These are phyloP conservation scores for Clupea harengus DNA, from an alignment of 2,113 vertebrate species.

Conservation along the genomic window DNA sequence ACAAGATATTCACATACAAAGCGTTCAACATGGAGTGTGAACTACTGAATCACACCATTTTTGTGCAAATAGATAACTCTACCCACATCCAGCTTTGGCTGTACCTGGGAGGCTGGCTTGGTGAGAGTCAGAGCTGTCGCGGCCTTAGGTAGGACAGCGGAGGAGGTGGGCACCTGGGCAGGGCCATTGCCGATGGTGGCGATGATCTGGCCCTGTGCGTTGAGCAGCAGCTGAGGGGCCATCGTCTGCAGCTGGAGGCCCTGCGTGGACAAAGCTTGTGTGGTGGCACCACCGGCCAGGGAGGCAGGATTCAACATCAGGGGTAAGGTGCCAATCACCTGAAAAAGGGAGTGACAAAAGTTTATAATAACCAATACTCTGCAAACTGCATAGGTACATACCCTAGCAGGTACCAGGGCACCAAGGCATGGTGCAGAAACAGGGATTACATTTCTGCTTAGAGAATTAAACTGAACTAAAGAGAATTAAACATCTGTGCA, in stretches of 20 bases:
- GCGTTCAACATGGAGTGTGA: neutral
- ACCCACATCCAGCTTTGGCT: neutral
- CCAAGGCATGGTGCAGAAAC: neutral
- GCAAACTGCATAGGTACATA: neutral
- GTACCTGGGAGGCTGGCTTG: slow-evolving; percentile 72
- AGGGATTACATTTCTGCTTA: neutral
- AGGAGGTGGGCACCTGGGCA: slow-evolving; percentile 68
- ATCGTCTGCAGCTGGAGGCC: slow-evolving; percentile 87
- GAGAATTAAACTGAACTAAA: neutral
- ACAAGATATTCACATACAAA: slow-evolving; percentile 12
- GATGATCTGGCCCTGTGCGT: slow-evolving; percentile 92
- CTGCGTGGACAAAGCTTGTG: slow-evolving; percentile 75
- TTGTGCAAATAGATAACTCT: neutral
- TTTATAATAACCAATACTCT: neutral
- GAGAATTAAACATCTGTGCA: neutral
- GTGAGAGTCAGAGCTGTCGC: slow-evolving; percentile 67
- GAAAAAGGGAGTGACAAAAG: neutral
- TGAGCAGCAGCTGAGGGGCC: slow-evolving; percentile 87
- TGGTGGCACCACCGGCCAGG: slow-evolving; percentile 59
- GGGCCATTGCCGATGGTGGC: slow-evolving; percentile 81
- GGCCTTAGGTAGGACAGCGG: slow-evolving; percentile 76
- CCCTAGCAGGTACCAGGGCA: neutral
- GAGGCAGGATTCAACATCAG: slow-evolving; percentile 83
- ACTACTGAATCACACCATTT: neutral
- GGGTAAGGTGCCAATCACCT: slow-evolving; percentile 91